phyloP scores from a whole-genome alignment of 2,113 vertebrate genomes.

The Myiagra hebetior region DNA sequence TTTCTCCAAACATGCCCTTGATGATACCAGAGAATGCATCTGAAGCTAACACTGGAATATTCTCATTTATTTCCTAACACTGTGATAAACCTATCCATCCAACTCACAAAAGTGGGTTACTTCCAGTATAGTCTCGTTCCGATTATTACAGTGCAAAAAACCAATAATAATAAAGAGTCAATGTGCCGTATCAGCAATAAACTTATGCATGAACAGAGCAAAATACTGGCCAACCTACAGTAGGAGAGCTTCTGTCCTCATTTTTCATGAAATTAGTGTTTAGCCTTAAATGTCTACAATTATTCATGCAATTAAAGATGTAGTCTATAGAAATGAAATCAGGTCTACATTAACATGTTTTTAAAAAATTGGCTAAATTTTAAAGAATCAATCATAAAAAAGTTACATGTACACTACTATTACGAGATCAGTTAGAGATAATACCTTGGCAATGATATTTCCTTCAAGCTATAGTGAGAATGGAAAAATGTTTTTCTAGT shows the following conservation, averaged over 20 bases:
- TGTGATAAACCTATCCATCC: neutral
- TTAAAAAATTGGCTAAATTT: neutral
- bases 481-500: neutral
- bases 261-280: neutral
- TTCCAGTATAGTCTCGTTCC: neutral
- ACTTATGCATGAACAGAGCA: neutral
- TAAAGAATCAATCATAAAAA: conserved; percentile 1
- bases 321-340: neutral
- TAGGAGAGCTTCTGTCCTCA: neutral
- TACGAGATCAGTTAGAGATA: neutral
- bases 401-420: neutral
- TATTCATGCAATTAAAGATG: neutral
- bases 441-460: neutral
- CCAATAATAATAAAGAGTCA: neutral
- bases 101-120: neutral
- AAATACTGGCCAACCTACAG: neutral
- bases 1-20: conserved; percentile 33
- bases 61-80: neutral
- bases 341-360: neutral
- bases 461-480: neutral
- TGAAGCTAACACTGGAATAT: conserved; percentile 26
- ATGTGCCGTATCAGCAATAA: neutral
- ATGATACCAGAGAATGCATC: conserved; percentile 31
- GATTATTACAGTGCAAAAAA: neutral
- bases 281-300: neutral